Base-by-base conservation (phyloP, 2,113 vertebrate species). In the Pelodiscus sinensis region DNA sequence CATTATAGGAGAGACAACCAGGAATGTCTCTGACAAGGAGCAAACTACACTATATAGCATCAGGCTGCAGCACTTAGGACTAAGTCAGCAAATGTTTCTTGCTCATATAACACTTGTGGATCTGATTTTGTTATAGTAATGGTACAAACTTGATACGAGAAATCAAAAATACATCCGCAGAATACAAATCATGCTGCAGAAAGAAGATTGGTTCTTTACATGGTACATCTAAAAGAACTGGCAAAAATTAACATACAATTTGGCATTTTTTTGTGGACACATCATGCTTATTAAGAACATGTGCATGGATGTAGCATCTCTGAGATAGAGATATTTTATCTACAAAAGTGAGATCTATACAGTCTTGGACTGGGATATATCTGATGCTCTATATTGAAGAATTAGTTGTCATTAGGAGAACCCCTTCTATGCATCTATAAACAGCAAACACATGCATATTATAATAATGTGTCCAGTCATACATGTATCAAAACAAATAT, bases 1-100 rank as follows among this genome's bases (percentile, higher is more conserved):
- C 58, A 90, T 88, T 90, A 88, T 82, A 94, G 78, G 13, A 88
- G 62, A 25, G 71, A 81, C 79, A 86, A 68, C 88, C 78, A 94
- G 79, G 91, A 92, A 94, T 51, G 73, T 21, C 87, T 93, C 90
- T 96, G 89, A 91, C 79, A 89, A 90, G 73, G 94, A n/a, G 38
- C 86, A 95, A 86, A 94, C 58, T 90, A 84, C 87, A 94, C 68
- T 16, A 82, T 79, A 75, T 75, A 92, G 83, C 38, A 95, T 21
- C 89, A 90, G 88, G 94, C 94, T 92, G 96, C 86, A 56, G 31
- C 94, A 95, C 73, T 85, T 80, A 44, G 44, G 13, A 90, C 88
- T 91, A 79, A 65, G 79, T 86, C 35, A 89, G 85, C 79, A 93
- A 71, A 65, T 60, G 3, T 25, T 73, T 89, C 71, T 83, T 1